Base-by-base conservation (phyloP, 2,113 vertebrate genomes). In the Drymodes brunneopygia region DNA sequence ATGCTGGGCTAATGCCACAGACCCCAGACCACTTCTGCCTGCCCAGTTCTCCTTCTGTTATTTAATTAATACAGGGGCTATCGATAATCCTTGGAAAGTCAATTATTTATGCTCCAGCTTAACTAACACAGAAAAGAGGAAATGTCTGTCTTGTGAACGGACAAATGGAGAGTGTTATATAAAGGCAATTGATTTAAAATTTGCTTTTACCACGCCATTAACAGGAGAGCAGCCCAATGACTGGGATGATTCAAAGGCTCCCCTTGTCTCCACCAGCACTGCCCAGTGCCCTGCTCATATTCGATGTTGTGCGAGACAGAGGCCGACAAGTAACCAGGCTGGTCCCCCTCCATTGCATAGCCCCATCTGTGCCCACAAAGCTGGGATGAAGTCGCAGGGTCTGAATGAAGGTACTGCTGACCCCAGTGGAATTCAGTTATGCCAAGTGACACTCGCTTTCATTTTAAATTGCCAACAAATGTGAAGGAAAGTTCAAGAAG, bases 231-330 rank as follows among this genome's bases (percentile, higher is more conserved):
- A 56, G 31, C 54, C 58, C 58, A 47, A 7, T 12, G 29, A 12
- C 42, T 12, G 28, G 22, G 48, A 7, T 45, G 40, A 31, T 69
- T 85, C 45, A 65, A 19, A 92, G 71, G 22, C 9, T 89, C 5
- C 27, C 33, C 20, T 31, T 5, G 2, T 42, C 47, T 70, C 31
- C 50, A 18, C 33, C 53, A 70, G 31, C 35, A 21, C 42, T 64
- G 13, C 44, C 29, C 78, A 31, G 12, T 1, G 5, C 47, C 36
- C 54, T 73, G 79, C 24, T 90, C 9, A 0, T 27, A 3, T 12
- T 28, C 4, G 1, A 19, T 24, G 13, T 40, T 21, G 3, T 4
- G 11, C 0, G 1, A 48, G 66, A 17, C 38, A 79, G 60, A 33
- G 15, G 31, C 40, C 45, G 15, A 24, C 25, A 22, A 17, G 61